Conservation (phyloP, 2,888 invertebrate genomes). For the Microplitis deprimator region DNA sequence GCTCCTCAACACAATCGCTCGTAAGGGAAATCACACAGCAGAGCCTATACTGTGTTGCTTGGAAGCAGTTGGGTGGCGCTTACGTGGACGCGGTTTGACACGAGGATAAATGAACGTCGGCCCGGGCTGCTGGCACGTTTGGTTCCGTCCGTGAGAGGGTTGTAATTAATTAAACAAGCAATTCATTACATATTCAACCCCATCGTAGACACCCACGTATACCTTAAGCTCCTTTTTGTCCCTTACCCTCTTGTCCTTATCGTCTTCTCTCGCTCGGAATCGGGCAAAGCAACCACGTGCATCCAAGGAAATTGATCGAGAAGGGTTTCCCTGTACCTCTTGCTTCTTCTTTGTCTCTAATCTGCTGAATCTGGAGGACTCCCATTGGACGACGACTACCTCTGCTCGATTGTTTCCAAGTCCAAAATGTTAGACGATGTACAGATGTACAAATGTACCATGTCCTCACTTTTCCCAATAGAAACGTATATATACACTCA, state of each 20-base stretch:
- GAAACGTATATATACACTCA: background rate
- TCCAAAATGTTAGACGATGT: constrained; percentile 6
- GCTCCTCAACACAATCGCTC: too few species aligned
- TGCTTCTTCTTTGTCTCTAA: background rate
- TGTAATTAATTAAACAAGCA: constrained; percentile 84
- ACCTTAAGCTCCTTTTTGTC: constrained; percentile 45
- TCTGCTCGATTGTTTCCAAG: background rate
- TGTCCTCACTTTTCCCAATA: background rate
- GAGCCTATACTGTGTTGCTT: background rate
- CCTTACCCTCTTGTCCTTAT: background rate
- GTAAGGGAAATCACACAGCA: too few species aligned
- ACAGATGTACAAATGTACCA: background rate
- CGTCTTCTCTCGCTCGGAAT: constrained; percentile 28
- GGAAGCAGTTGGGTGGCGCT: constrained; percentile 35
- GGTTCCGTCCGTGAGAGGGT: constrained; percentile 65
- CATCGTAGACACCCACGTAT: background rate
- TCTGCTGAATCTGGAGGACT: background rate
- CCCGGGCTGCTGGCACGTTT: constrained; percentile 44
- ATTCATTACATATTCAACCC: constrained; percentile 77
- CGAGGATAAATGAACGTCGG: constrained; percentile 62
- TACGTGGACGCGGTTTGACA: constrained; percentile 53
- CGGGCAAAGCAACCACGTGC: constrained; percentile 28
- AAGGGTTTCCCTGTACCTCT: constrained; percentile 52
- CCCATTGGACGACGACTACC: too few species aligned
- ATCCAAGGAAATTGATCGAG: constrained; percentile 69